Evolutionary conservation across 2,797 vertebrate species (phyloP).

Genomic region (Anguilla anguilla): DNA sequence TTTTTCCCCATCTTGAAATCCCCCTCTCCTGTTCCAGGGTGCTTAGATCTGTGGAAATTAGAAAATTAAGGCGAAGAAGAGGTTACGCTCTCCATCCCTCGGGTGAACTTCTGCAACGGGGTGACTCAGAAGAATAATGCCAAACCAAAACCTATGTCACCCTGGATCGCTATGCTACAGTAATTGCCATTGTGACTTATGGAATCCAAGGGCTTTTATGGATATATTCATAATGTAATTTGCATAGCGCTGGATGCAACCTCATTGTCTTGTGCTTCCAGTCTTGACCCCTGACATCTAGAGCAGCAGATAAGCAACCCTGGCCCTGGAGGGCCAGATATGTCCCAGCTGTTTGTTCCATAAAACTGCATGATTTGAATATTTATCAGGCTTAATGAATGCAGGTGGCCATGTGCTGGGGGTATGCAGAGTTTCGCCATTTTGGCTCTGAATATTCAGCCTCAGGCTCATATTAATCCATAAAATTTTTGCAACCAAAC

Average conservation of each 20-base stretch:
- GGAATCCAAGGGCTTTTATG: not conserved
- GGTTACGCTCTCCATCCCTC: not conserved
- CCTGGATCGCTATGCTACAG: not conserved
- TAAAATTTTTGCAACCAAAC: not conserved
- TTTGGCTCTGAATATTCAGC: not conserved
- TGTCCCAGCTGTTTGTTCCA: not conserved
- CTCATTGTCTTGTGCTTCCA: not conserved
- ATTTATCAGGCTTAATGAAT: not conserved
- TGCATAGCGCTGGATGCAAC: not conserved
- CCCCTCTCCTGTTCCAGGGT: not conserved
- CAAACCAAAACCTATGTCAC: not conserved
- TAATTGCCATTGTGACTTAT: not conserved
- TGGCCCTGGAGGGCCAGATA: not conserved
- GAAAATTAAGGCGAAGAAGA: not conserved
- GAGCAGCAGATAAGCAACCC: not conserved
- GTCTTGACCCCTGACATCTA: conserved; percentile 7
- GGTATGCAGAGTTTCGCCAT: not conserved
- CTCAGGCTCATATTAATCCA: not conserved
- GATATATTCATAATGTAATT: not conserved
- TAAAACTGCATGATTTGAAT: not conserved
- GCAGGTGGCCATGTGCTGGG: not conserved
- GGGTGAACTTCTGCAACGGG: too few species aligned
- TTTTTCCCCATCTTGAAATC: not conserved
- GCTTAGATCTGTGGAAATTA: not conserved
- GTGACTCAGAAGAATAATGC: not conserved